A percentile compares a stretch with the other conserved stretches of the same genome.
phyloP scores from a whole-genome alignment of 2,797 vertebrate species.

The Malurus splendens region DNA sequence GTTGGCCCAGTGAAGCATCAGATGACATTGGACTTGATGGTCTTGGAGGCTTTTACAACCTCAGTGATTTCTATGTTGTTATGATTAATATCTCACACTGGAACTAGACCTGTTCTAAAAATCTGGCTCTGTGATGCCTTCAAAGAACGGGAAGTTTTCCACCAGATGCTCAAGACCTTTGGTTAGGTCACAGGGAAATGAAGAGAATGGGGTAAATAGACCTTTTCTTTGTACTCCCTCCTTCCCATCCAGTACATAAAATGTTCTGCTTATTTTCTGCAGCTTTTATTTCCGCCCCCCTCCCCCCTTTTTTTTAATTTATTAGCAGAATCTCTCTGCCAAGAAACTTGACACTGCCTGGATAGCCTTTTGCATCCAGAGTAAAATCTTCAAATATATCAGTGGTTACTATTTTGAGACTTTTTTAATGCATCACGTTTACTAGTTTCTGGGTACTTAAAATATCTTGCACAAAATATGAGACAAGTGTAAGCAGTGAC shows the following conservation, averaged over 20 bases:
- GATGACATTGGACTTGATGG: neutral
- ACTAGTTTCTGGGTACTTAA: neutral
- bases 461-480: neutral
- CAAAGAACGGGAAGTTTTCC: neutral
- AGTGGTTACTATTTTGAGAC: neutral
- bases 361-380: neutral
- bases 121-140: neutral
- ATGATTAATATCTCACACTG: neutral
- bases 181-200: neutral
- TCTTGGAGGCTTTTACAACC: neutral
- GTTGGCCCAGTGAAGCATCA: neutral
- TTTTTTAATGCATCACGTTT: neutral
- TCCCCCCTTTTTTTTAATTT: neutral
- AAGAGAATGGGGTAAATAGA: neutral
- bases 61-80: neutral
- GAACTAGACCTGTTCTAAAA: neutral
- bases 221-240: neutral
- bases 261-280: neutral
- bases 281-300: neutral
- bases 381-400: neutral
- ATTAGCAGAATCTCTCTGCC: neutral
- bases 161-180: fast-evolving
- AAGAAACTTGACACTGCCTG: neutral
- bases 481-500: neutral
- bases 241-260: neutral